These are phyloP conservation scores for Chloropsis hardwickii DNA, from an alignment of 2,113 vertebrate species.

Conservation along the genomic window DNA sequence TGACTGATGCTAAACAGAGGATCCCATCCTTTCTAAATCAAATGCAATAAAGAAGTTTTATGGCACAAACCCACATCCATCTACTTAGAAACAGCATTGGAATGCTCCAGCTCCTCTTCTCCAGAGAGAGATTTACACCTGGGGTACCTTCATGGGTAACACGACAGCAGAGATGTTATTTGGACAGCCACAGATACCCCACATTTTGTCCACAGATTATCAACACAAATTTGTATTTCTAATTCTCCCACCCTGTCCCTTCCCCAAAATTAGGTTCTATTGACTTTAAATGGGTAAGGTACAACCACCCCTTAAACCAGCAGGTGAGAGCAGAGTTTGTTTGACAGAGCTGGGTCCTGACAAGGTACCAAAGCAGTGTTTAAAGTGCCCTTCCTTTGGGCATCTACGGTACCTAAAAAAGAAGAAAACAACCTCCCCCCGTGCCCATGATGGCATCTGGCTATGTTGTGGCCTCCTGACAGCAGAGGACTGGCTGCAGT, in stretches of 20 bases:
- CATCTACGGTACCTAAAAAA: neutral
- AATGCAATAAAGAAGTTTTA: neutral
- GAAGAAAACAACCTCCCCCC: neutral
- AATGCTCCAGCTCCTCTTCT: neutral
- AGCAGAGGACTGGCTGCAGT: constrained; percentile 31
- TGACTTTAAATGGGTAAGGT: neutral
- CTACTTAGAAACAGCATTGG: neutral
- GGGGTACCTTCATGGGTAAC: neutral
- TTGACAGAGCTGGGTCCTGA: neutral
- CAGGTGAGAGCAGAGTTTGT: neutral
- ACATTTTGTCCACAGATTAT: neutral
- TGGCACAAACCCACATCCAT: neutral
- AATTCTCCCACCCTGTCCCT: neutral
- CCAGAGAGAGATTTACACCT: neutral
- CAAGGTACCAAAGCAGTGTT: neutral
- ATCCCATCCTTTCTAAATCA: neutral
- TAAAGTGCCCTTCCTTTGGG: neutral
- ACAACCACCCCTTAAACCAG: neutral
- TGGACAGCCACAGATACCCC: neutral
- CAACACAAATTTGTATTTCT: neutral
- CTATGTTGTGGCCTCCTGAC: neutral
- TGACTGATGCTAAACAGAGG: neutral
- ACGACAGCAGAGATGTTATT: accelerated
- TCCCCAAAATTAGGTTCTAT: neutral
- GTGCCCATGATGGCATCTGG: constrained; percentile 11